A percentile compares a stretch with the other conserved stretches of the same genome.
Conservation (phyloP, 2,888 invertebrate species). For the Drosophila differens region DNA sequence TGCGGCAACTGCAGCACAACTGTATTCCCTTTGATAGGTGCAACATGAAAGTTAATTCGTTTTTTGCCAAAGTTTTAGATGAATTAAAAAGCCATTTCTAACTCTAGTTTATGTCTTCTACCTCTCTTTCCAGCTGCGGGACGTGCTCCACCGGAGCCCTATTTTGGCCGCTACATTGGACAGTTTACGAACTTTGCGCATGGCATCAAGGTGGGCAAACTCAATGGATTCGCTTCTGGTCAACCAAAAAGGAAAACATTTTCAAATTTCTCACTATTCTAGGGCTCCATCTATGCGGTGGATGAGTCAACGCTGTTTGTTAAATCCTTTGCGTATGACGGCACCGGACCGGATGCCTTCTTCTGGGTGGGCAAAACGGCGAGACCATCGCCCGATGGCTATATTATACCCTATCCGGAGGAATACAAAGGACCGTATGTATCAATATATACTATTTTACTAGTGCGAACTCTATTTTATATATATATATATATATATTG, state of each 20-base stretch:
- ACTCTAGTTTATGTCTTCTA: background rate
- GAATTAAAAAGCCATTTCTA: constrained; percentile 14
- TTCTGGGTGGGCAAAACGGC: constrained; percentile 95
- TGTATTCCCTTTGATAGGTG: constrained; percentile 28
- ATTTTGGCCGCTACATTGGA: constrained; percentile 92
- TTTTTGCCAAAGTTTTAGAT: constrained; percentile 20
- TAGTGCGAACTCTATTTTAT: background rate
- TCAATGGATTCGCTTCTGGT: background rate
- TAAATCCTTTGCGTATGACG: constrained; percentile 94
- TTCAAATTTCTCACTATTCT: constrained; percentile 6
- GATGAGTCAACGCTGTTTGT: constrained; percentile 95
- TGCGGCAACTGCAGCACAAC: constrained; percentile 34
- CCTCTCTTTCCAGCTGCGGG: constrained; percentile 69
- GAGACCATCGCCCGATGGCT: constrained; percentile 92
- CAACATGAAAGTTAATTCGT: constrained; percentile 14
- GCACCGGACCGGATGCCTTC: constrained; percentile 94
- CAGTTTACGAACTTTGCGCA: constrained; percentile 91
- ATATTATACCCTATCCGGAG: constrained; percentile 94
- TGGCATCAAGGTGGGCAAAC: constrained; percentile 87
- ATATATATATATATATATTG: background rate
- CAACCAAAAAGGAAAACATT: background rate
- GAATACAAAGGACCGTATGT: constrained; percentile 92
- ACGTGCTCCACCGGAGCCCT: constrained; percentile 87
- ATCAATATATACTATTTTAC: constrained; percentile 30
- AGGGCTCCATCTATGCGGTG: constrained; percentile 93